Evolutionary conservation across 2,888 invertebrate genomes (phyloP).

Genomic region (Chouioia cunea): DNA sequence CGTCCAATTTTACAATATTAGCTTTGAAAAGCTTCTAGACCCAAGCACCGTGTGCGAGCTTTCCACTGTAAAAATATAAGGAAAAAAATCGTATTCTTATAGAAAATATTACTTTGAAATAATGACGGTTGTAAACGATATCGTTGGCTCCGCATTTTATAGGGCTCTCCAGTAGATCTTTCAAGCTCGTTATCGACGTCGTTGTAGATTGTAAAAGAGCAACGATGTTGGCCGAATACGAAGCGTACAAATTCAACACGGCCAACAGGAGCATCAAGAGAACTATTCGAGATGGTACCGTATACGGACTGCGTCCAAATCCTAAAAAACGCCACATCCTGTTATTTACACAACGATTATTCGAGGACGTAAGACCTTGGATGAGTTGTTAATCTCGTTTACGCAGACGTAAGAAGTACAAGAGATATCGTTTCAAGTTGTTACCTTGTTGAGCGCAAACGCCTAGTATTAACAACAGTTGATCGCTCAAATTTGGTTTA

Average conservation of each 20-base stretch:
- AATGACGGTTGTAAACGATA: constrained; percentile 77
- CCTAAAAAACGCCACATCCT: constrained; percentile 19
- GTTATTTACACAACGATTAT: neutral
- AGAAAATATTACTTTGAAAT: constrained; percentile 72
- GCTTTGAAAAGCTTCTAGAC: too few relatives aligned
- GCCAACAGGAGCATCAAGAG: constrained; percentile 75
- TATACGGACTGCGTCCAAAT: constrained; percentile 38
- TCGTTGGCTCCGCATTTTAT: constrained; percentile 78
- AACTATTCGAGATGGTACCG: constrained; percentile 71
- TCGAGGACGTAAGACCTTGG: too few relatives aligned
- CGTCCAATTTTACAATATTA: neutral
- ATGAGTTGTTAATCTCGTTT: too few relatives aligned
- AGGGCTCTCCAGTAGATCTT: constrained; percentile 77
- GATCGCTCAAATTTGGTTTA: constrained; percentile 69
- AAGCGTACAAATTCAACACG: constrained; percentile 80
- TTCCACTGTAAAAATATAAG: too few relatives aligned
- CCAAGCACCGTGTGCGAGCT: too few relatives aligned
- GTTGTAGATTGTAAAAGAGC: constrained; percentile 81
- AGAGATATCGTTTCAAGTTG: too few relatives aligned
- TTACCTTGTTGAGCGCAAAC: constrained; percentile 77
- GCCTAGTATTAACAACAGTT: constrained; percentile 72
- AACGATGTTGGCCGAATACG: constrained; percentile 83
- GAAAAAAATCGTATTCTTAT: neutral
- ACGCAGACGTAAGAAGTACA: too few relatives aligned
- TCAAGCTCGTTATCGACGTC: constrained; percentile 75